These are phyloP conservation scores for Ophioninae sp. DNA, from an alignment of 2,888 invertebrate genomes.

Conservation along the genomic window DNA sequence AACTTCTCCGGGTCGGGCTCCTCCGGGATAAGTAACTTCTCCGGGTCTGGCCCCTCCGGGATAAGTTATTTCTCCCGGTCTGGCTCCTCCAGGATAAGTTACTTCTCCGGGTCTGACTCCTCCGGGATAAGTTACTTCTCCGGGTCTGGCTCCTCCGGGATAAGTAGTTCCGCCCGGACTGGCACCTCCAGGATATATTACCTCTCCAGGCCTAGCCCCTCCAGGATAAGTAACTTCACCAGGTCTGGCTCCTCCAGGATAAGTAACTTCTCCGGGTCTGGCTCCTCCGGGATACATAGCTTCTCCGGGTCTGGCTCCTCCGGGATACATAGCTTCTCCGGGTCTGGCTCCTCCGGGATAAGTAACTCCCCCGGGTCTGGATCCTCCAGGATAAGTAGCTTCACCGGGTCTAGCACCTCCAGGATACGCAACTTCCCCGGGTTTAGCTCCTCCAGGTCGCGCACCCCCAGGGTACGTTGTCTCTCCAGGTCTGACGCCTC, in stretches of 20 bases:
- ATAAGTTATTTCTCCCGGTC: constrained; percentile 11
- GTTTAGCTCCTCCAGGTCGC: background rate
- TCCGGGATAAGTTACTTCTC: constrained; percentile 3
- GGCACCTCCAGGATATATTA: constrained; percentile 47
- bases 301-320: constrained; percentile 33
- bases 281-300: background rate
- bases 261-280: background rate
- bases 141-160: background rate
- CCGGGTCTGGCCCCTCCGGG: background rate
- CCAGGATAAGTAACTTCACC: background rate
- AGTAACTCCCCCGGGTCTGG: background rate
- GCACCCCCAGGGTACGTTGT: no score
- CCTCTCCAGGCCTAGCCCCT: background rate
- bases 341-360: background rate
- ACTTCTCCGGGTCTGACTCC: background rate
- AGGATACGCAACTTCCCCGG: constrained; percentile 40
- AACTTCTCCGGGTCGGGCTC: background rate
- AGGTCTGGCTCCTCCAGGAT: background rate
- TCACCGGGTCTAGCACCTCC: constrained; percentile 31
- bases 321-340: constrained; percentile 42
- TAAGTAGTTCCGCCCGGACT: constrained; percentile 20
- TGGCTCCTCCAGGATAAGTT: constrained; percentile 47
- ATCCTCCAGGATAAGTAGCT: constrained; percentile 45
- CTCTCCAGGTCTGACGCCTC: no score
- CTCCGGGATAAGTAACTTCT: background rate